Evolutionary conservation across 2,888 invertebrate genomes (phyloP).

Genomic region (Phanerotoma sp.): DNA sequence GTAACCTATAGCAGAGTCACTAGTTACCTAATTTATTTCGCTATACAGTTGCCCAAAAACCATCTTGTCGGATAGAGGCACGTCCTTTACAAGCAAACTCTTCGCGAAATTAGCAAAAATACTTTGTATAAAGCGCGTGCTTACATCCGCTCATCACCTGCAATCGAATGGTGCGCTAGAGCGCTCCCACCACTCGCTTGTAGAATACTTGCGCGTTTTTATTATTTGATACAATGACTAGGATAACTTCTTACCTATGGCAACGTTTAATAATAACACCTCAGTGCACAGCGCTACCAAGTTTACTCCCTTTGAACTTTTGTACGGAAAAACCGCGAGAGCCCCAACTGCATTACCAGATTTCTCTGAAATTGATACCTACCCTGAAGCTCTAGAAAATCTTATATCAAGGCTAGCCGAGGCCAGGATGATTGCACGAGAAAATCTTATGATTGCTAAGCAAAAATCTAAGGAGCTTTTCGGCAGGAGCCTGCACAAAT

Average conservation of each 20-base stretch:
- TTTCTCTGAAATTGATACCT: background rate
- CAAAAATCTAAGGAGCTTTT: constrained; percentile 5
- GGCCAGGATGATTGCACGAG: background rate
- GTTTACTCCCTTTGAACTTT: constrained; percentile 19
- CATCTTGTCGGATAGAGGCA: constrained; percentile 6
- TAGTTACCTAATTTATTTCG: constrained; percentile 2
- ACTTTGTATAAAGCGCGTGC: background rate
- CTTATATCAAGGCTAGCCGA: background rate
- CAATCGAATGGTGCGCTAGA: constrained; percentile 9
- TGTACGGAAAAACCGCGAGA: constrained; percentile 14
- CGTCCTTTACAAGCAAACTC: constrained; percentile 11
- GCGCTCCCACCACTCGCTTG: constrained; percentile 14
- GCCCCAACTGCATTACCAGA: constrained; percentile 4
- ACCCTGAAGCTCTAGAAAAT: background rate
- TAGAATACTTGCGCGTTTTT: background rate
- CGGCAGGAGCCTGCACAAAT: background rate
- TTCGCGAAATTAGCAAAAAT: constrained; percentile 11
- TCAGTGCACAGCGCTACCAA: constrained; percentile 9
- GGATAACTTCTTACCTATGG: background rate
- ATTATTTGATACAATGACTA: background rate
- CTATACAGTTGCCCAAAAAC: constrained; percentile 14
- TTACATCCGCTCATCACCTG: background rate
- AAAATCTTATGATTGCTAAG: background rate
- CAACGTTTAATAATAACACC: constrained; percentile 1
- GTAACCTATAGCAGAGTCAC: constrained; percentile 3